These are phyloP conservation scores for Netelia fuscicornis DNA, from an alignment of 2,888 invertebrate genomes.

Conservation along the genomic window DNA sequence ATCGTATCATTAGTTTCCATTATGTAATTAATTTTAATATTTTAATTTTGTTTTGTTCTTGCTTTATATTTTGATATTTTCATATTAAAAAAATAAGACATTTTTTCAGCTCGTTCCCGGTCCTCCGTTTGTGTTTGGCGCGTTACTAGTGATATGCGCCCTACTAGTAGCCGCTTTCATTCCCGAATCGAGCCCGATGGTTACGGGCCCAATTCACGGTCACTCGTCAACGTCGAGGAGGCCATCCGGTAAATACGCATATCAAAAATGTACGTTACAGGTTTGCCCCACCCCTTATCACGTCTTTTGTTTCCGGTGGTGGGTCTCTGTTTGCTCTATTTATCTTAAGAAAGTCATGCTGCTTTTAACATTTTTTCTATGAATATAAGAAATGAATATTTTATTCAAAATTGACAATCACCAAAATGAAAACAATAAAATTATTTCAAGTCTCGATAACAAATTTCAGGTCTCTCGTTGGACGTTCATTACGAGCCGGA, in stretches of 20 bases:
- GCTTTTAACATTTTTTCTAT: not conserved
- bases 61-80: not conserved
- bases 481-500: slow-evolving; percentile 94
- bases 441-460: too few species aligned
- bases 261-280: slow-evolving; percentile 85
- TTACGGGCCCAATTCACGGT: slow-evolving; percentile 85
- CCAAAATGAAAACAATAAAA: too few species aligned
- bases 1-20: too few species aligned
- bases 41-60: not conserved
- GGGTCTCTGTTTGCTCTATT: slow-evolving; percentile 72
- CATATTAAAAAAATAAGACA: slow-evolving; percentile 11
- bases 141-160: slow-evolving; percentile 97
- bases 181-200: slow-evolving; percentile 88
- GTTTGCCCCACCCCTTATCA: slow-evolving; percentile 77
- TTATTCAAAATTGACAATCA: too few species aligned
- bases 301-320: slow-evolving; percentile 78
- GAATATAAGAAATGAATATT: not conserved
- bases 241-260: slow-evolving; percentile 85
- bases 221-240: slow-evolving; percentile 88
- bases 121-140: slow-evolving; percentile 99
- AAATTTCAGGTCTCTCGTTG: slow-evolving; percentile 87
- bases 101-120: slow-evolving; percentile 93
- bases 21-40: not conserved
- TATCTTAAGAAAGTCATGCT: too few species aligned
- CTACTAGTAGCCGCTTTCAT: slow-evolving; percentile 96